Percentiles rank a stretch among this genome's conserved stretches.
phyloP scores from a whole-genome alignment of 1,140 invertebrate species.

The Scylla paramamosain region DNA sequence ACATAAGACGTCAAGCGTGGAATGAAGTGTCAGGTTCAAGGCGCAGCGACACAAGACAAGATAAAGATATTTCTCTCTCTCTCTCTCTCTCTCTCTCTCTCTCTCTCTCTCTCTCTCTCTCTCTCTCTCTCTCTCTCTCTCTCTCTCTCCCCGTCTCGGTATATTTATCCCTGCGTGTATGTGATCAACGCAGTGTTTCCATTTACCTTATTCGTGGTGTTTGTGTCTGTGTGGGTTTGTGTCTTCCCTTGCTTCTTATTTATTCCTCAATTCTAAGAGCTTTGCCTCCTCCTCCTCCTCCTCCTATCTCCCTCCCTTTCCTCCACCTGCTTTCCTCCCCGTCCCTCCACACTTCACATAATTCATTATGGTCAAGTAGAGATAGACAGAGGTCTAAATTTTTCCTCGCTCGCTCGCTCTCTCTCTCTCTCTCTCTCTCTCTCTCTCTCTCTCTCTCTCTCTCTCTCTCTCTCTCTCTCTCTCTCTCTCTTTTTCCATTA shows the following conservation, averaged over 20 bases:
- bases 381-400: not conserved
- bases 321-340: not conserved
- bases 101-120: constrained; percentile 14
- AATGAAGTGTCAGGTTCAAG: not conserved
- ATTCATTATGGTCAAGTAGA: not conserved
- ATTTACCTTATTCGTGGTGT: too few relatives aligned
- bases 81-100: not conserved
- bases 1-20: not conserved
- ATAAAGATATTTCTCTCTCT: not conserved
- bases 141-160: not conserved
- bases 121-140: not conserved
- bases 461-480: not conserved
- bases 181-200: too few relatives aligned
- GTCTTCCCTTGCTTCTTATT: too few relatives aligned
- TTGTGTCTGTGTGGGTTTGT: too few relatives aligned
- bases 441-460: constrained; percentile 1
- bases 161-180: not conserved
- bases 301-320: not conserved
- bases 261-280: not conserved
- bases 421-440: constrained; percentile 25
- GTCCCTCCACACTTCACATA: not conserved
- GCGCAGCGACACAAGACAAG: not conserved
- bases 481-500: too few relatives aligned
- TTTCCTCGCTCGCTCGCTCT: not conserved
- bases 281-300: not conserved